Evolutionary conservation across 2,797 vertebrate genomes (phyloP).

Genomic region (Tenualosa ilisha): DNA sequence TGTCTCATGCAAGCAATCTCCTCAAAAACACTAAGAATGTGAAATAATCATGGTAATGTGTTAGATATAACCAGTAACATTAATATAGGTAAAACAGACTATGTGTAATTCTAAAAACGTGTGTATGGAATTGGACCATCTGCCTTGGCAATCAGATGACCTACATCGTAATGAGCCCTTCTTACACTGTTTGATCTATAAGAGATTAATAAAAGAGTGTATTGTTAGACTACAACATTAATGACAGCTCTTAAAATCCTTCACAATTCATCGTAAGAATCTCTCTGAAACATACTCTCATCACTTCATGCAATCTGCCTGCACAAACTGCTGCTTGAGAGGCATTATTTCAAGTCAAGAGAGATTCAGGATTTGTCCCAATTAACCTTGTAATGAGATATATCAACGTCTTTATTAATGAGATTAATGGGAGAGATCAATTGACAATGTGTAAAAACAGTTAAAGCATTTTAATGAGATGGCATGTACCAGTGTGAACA

Average conservation of each 20-base stretch:
- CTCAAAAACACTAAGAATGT: not conserved
- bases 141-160: not conserved
- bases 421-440: constrained; percentile 86
- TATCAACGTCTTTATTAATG: constrained; percentile 85
- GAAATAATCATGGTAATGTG: not conserved
- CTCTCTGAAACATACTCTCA: constrained; percentile 42
- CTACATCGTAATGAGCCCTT: not conserved
- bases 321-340: constrained; percentile 69
- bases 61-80: not conserved
- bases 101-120: not conserved
- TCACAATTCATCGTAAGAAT: constrained; percentile 52
- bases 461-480: constrained; percentile 88
- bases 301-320: constrained; percentile 58
- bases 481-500: constrained; percentile 62
- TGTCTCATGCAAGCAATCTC: not conserved
- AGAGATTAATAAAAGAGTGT: constrained; percentile 21
- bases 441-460: constrained; percentile 85
- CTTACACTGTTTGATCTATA: not conserved
- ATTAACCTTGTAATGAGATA: constrained; percentile 92
- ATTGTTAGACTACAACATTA: constrained; percentile 42
- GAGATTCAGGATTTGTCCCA: constrained; percentile 85
- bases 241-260: constrained; percentile 63
- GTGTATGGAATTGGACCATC: not conserved
- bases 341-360: constrained; percentile 77
- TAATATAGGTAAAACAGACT: not conserved